These are phyloP conservation scores for Catocala fraxini DNA, from an alignment of 2,888 invertebrate species.

Conservation along the genomic window DNA sequence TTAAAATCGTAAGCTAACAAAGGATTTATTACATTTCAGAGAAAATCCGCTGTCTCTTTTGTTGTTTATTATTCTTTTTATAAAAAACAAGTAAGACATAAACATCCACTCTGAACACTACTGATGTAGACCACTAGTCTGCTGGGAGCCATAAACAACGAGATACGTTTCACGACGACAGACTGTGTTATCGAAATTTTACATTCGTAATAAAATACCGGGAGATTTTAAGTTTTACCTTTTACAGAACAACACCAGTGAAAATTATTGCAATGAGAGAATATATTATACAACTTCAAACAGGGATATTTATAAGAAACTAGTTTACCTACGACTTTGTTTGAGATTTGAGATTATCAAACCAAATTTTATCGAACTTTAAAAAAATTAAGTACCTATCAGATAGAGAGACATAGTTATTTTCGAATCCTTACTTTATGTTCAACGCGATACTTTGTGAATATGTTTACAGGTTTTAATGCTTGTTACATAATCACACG, in stretches of 20 bases:
- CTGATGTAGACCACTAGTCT: conserved; percentile 28
- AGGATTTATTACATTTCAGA: neutral
- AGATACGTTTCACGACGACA: conserved; percentile 52
- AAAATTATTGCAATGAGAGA: conserved; percentile 6
- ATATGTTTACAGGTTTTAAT: no score
- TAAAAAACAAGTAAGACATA: conserved; percentile 23
- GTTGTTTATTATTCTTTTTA: conserved; percentile 17
- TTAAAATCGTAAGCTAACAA: neutral
- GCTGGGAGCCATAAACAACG: conserved; percentile 51
- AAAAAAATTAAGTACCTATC: no score
- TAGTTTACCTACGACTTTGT: no score
- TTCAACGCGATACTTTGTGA: no score
- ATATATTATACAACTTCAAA: conserved; percentile 9
- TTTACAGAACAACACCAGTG: conserved; percentile 10
- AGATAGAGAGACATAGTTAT: no score
- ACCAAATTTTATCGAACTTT: no score
- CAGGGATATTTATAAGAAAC: no score
- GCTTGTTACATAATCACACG: no score
- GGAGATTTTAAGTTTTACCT: conserved; percentile 29
- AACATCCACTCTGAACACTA: conserved; percentile 8
- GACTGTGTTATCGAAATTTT: conserved; percentile 54
- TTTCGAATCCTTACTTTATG: no score
- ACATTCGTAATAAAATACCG: conserved; percentile 54
- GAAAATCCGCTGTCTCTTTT: neutral
- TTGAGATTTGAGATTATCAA: no score